Evolutionary conservation across 2,888 invertebrate species (phyloP), one percentile per base, ranked within the genome.

Genomic region (Caenorhabditis sp.): DNA sequence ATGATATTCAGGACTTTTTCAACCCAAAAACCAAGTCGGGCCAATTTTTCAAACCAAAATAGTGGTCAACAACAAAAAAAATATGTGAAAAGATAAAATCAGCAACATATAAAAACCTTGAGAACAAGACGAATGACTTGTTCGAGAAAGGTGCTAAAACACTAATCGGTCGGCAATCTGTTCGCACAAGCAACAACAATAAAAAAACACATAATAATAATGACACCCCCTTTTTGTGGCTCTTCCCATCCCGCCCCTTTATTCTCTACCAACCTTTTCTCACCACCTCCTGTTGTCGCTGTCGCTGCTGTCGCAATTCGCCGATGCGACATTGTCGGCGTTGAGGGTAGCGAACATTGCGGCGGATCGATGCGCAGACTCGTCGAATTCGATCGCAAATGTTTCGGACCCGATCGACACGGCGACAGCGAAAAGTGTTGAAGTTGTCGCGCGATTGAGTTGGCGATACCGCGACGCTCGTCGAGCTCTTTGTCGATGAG

Each of bases 271-370:
- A 43, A 43, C 43, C 43, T 43, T 43, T 43, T 43, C 43, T 43
- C 43, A 17, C 43, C 14, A 14, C 6, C 51, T 62, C 65, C 57
- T 66, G n/a, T n/a, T n/a, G n/a, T n/a, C n/a, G n/a, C n/a, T n/a
- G n/a, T n/a, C n/a, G n/a, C n/a, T n/a, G n/a, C n/a, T n/a, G n/a
- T n/a, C n/a, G n/a, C n/a, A n/a, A n/a, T n/a, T n/a, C n/a, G n/a
- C n/a, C 68, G 59, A 37, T 68, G 65, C 12, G 66, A 58, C 69
- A 75, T 68, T 6, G 78, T 78, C 1, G 82, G 82, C 14, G 82
- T 81, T 1, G 82, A 76, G 5, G 82, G 78, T 23, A 82, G 73
- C 10, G 82, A 82, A 37, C 76, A 81, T n/a, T 77, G 78, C 23
- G 80, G 66, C 17, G 69, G 63, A 58, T 66, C 71, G 26, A 66